Percentiles rank a stretch among this genome's conserved stretches.
Conservation (phyloP, 1,140 invertebrate genomes). For the Aphaenogaster floridana region DNA sequence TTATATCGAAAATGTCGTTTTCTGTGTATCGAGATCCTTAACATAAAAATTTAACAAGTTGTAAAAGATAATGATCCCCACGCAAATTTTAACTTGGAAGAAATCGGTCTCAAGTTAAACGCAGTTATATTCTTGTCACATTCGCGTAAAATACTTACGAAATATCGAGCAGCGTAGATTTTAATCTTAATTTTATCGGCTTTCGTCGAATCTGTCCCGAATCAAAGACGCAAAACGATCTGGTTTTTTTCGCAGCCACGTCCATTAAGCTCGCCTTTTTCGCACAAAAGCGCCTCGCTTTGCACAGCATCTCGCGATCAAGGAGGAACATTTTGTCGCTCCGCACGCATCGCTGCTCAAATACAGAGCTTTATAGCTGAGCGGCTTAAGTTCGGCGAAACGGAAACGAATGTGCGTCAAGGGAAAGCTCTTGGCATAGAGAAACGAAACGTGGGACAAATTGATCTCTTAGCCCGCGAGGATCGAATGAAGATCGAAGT, state of each 20-base stretch:
- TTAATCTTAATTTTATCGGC: constrained; percentile 17
- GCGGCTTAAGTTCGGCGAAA: constrained; percentile 37
- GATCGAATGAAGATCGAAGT: not conserved
- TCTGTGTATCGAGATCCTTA: not conserved
- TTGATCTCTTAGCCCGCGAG: constrained; percentile 40
- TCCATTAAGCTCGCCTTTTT: constrained; percentile 57
- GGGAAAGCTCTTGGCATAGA: constrained; percentile 33
- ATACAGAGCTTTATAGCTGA: constrained; percentile 35
- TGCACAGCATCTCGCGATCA: constrained; percentile 13
- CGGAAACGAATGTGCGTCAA: constrained; percentile 46
- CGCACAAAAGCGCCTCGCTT: constrained; percentile 44
- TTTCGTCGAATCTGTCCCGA: not conserved
- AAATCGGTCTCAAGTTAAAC: not conserved
- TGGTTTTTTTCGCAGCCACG: constrained; percentile 47
- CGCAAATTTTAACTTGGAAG: not conserved
- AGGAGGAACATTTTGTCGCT: constrained; percentile 39
- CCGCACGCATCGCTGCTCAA: constrained; percentile 52
- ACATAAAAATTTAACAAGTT: not conserved
- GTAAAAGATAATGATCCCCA: not conserved
- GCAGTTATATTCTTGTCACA: not conserved
- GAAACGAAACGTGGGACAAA: constrained; percentile 19
- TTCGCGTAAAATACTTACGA: not conserved
- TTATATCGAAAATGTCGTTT: not conserved
- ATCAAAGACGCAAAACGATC: constrained; percentile 44
- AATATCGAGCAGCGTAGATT: not conserved